A percentile compares a stretch with the other conserved stretches of the same genome.
Evolutionary conservation across 2,797 vertebrate species (phyloP).

Genomic region (Urophycis tenuis): DNA sequence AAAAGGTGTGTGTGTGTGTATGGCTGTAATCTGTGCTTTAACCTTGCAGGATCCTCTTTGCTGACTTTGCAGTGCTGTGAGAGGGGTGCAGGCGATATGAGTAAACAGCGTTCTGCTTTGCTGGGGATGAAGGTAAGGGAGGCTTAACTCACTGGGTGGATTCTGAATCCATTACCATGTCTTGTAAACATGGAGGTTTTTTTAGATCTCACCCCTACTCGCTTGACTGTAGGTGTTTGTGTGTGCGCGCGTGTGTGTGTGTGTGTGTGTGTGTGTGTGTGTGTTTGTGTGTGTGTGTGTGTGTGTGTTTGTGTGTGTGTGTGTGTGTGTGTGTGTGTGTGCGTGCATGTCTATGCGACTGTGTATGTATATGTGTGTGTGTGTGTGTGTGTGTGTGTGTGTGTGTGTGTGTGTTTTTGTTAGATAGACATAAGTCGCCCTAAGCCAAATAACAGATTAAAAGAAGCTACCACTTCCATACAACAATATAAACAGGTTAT

Average conservation of each 20-base stretch:
- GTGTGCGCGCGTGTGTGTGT: not conserved
- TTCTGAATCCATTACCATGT: constrained; percentile 34
- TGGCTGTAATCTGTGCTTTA: constrained; percentile 51
- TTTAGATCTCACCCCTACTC: not conserved
- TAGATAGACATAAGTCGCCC: not conserved
- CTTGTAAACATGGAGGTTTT: constrained; percentile 3
- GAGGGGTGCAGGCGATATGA: constrained; percentile 39
- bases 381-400: not conserved
- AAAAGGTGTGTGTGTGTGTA: not conserved
- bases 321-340: not conserved
- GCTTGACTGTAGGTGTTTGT: not conserved
- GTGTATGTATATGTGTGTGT: too few relatives aligned
- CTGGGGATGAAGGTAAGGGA: constrained; percentile 42
- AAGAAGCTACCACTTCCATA: not conserved
- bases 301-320: not conserved
- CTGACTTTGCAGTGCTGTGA: constrained; percentile 40
- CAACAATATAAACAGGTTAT: not conserved
- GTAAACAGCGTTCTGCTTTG: not conserved
- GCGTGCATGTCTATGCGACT: too few relatives aligned
- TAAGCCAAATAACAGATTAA: not conserved
- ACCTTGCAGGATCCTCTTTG: constrained; percentile 52
- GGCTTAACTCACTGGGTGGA: constrained; percentile 35
- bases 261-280: not conserved
- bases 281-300: too few relatives aligned
- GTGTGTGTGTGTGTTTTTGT: not conserved